Conservation (phyloP, 2,113 vertebrate species). For the Paramormyrops kingsleyae region DNA sequence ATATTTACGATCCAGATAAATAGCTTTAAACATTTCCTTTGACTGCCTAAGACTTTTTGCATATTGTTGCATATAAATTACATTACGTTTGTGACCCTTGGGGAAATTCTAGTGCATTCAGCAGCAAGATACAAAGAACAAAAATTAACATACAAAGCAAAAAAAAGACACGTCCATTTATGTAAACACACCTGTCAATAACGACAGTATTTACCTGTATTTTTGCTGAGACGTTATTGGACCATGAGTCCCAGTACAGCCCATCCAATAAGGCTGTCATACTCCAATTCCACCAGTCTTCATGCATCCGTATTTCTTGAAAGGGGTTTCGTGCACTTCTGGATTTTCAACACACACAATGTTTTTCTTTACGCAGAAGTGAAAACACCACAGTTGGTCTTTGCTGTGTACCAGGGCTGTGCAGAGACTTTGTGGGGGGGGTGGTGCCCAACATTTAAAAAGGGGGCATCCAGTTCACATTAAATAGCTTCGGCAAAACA, state of each 20-base stretch:
- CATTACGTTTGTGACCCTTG: neutral
- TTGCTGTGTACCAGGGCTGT: neutral
- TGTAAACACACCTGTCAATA: neutral
- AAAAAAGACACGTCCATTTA: neutral
- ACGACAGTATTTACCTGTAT: conserved; percentile 26
- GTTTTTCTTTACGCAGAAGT: neutral
- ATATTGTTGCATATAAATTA: neutral
- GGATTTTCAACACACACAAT: conserved; percentile 1
- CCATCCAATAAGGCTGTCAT: conserved; percentile 45
- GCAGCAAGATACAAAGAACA: neutral
- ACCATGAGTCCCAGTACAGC: conserved; percentile 35
- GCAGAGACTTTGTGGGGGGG: neutral
- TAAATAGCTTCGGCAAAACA: neutral
- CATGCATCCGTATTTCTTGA: conserved; percentile 34
- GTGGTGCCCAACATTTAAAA: neutral
- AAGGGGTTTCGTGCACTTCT: conserved; percentile 43
- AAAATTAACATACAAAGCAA: neutral
- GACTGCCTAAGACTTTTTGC: neutral
- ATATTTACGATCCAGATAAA: neutral
- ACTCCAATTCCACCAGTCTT: conserved; percentile 65
- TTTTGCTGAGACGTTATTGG: neutral
- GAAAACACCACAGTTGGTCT: neutral
- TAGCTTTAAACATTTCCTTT: neutral
- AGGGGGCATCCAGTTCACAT: neutral
- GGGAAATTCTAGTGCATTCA: neutral